Evolutionary conservation across 2,888 invertebrate species (phyloP).

Genomic region (Drosophila borealis): DNA sequence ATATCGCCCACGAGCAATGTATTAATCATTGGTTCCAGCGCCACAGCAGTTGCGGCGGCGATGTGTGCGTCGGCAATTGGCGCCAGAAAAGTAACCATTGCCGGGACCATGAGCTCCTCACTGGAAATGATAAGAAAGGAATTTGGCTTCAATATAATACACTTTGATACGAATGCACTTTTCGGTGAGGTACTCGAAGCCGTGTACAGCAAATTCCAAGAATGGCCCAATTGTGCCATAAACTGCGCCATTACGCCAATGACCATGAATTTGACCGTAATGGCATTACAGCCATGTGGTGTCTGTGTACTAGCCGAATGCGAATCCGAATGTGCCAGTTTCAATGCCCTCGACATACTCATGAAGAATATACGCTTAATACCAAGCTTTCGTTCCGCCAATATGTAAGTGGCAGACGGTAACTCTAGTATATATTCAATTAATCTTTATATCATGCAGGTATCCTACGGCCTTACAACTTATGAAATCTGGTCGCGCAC

Average conservation of each 20-base stretch:
- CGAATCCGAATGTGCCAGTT: conserved; percentile 76
- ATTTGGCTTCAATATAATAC: conserved; percentile 66
- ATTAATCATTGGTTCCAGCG: conserved; percentile 75
- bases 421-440: background rate
- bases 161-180: conserved; percentile 52
- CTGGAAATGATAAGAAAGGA: conserved; percentile 54
- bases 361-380: conserved; percentile 80
- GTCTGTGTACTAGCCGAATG: conserved; percentile 78
- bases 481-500: conserved; percentile 67
- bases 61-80: conserved; percentile 78
- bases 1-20: conserved; percentile 76
- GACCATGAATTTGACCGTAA: conserved; percentile 78
- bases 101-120: conserved; percentile 53
- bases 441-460: conserved; percentile 55
- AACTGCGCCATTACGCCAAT: conserved; percentile 76
- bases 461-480: conserved; percentile 77
- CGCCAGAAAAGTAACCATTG: conserved; percentile 69
- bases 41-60: conserved; percentile 74
- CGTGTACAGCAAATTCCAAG: conserved; percentile 56
- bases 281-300: conserved; percentile 75
- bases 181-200: conserved; percentile 61
- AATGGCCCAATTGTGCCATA: conserved; percentile 78
- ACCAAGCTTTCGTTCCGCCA: conserved; percentile 80
- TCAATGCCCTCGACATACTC: conserved; percentile 78
- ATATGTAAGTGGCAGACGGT: conserved; percentile 68